Evolutionary conservation across 2,888 invertebrate genomes (phyloP).

Genomic region (Lithophane semibrunnea): DNA sequence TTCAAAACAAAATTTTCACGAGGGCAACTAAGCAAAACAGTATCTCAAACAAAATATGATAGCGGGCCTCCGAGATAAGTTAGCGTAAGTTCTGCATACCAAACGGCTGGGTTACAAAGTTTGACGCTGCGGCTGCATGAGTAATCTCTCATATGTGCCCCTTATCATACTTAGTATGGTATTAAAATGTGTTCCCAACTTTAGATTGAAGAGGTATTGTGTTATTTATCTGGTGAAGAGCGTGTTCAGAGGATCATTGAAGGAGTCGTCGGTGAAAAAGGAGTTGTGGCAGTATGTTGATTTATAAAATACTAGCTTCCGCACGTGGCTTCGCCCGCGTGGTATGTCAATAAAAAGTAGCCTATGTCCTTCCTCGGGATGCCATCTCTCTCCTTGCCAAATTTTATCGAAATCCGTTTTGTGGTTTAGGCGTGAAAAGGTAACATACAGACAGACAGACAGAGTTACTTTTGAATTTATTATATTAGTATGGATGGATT

Average conservation of each 20-base stretch:
- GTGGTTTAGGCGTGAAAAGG: too few relatives aligned
- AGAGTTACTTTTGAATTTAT: too few relatives aligned
- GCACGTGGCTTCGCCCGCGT: too few relatives aligned
- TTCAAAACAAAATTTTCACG: conserved; percentile 16
- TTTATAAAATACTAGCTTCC: too few relatives aligned
- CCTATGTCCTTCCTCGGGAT: too few relatives aligned
- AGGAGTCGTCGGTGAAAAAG: background rate
- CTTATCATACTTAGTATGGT: conserved; percentile 39
- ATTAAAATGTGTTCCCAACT: conserved; percentile 22
- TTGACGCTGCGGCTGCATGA: conserved; percentile 73
- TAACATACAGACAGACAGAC: too few relatives aligned
- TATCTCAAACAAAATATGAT: conserved; percentile 58
- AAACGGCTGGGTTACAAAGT: conserved; percentile 79
- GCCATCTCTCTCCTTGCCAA: too few relatives aligned
- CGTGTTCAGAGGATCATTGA: background rate
- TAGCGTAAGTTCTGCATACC: conserved; percentile 79
- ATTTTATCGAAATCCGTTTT: too few relatives aligned
- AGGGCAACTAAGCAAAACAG: conserved; percentile 29
- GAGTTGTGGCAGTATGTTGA: too few relatives aligned
- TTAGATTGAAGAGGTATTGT: conserved; percentile 10
- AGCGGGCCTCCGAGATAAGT: conserved; percentile 72
- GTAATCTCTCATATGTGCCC: conserved; percentile 67
- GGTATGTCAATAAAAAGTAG: too few relatives aligned
- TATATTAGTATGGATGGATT: too few relatives aligned
- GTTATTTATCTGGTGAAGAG: background rate